These are phyloP conservation scores for Diglossa cyanea DNA, from an alignment of 2,797 vertebrate genomes.

Conservation along the genomic window DNA sequence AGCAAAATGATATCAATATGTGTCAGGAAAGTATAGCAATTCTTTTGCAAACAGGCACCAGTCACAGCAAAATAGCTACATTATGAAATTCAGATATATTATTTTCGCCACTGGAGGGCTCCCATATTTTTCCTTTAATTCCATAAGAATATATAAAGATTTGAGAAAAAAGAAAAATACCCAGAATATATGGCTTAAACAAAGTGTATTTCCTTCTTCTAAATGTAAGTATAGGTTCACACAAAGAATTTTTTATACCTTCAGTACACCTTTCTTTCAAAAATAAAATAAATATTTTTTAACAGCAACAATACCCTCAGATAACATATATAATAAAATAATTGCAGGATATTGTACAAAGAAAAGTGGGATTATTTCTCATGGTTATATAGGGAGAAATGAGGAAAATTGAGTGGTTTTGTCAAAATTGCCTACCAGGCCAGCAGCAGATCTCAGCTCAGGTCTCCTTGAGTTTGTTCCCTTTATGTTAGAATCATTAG, in stretches of 20 bases:
- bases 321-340: neutral
- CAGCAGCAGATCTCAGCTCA: neutral
- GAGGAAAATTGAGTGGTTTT: neutral
- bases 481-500: neutral
- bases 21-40: neutral
- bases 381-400: neutral
- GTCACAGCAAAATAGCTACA: neutral
- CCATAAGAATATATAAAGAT: neutral
- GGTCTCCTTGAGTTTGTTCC: neutral
- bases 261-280: neutral
- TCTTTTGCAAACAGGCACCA: neutral
- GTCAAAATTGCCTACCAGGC: neutral
- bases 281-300: neutral
- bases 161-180: neutral
- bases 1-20: neutral
- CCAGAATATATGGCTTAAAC: neutral
- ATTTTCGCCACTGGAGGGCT: slow-evolving; percentile 71
- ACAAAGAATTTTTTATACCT: neutral
- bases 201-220: neutral
- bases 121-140: slow-evolving; percentile 62
- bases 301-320: neutral
- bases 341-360: neutral
- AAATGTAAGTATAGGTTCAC: neutral
- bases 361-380: neutral
- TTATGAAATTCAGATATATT: slow-evolving; percentile 33